Base-by-base conservation (phyloP, 2,113 vertebrate species). In the Lepisosteus osseus region DNA sequence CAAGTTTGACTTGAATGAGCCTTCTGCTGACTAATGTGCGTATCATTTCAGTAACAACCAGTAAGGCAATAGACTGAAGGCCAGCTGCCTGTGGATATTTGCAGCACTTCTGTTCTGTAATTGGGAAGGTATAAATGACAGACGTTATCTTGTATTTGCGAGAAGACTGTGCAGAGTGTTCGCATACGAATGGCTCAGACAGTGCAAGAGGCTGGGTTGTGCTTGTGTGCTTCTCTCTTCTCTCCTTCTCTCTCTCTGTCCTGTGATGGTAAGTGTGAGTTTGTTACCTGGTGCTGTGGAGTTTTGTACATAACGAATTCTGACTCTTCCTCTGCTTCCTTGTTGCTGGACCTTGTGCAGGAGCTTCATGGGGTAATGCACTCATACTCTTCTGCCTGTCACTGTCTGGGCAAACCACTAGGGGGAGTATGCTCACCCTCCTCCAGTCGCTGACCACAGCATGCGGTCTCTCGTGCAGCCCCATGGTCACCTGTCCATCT, bases 281-380 rank as follows among this genome's bases (percentile, higher is more conserved):
- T 12, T n/a, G 63, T 59, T 61, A 29, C 41, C 59, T 61, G 59
- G 59, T 14, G 59, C 59, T 14, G 7, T 14, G 14, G 14, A 13
- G 17, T 29, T 65, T 62, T 74, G 69, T 62, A 59, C 80, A 74
- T 79, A 79, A 88, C 88, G 95, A 90, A 97, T 89, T 83, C 86
- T 61, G 61, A 75, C 86, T 90, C 82, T 92, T 88, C 90, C 89
- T 94, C 88, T 94, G 89, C 92, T 91, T 95, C 87, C 88, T 83
- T 83, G 82, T 90, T 84, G 90, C 82, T 88, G 93, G 91, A 92
- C 91, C 92, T 84, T 84, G 89, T 93, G 86, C 93, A 98, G 96
- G 92, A 98, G 95, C 95, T 92, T 98, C 93, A 95, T 94, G 94
- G 96, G 96, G 96, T 98, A 97, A 98, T 94, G 88, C 79, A 85